phyloP scores from a whole-genome alignment of 2,113 vertebrate genomes.

The Lynx canadensis region DNA sequence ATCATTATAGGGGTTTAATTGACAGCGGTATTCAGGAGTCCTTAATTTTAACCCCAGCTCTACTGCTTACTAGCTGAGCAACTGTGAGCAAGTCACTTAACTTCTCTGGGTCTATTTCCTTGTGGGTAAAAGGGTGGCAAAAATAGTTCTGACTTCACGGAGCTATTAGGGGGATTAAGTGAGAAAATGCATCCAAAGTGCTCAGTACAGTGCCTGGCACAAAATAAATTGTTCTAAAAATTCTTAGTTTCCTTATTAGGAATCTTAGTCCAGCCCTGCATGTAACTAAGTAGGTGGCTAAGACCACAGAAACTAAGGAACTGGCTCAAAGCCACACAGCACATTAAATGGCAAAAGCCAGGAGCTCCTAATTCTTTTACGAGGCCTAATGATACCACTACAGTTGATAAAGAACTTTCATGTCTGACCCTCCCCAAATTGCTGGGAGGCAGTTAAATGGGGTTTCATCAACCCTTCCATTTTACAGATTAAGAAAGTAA shows the following conservation, averaged over 20 bases:
- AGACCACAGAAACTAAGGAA: not conserved
- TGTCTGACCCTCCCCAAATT: not conserved
- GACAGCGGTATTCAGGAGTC: not conserved
- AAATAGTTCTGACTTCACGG: not conserved
- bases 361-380: not conserved
- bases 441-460: not conserved
- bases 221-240: not conserved
- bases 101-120: not conserved
- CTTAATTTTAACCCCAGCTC: not conserved
- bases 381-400: not conserved
- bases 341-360: not conserved
- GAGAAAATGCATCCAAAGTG: not conserved
- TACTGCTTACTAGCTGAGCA: not conserved
- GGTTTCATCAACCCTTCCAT: not conserved
- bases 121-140: not conserved
- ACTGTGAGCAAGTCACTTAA: not conserved
- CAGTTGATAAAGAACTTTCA: not conserved
- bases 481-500: conserved; percentile 45
- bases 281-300: not conserved
- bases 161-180: not conserved
- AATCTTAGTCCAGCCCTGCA: not conserved
- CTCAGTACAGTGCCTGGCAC: not conserved
- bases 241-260: not conserved
- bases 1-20: not conserved
- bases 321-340: not conserved